Evolutionary conservation across 2,888 invertebrate species (phyloP), one percentile per base, ranked within the genome.

Genomic region (Thereva unica): DNA sequence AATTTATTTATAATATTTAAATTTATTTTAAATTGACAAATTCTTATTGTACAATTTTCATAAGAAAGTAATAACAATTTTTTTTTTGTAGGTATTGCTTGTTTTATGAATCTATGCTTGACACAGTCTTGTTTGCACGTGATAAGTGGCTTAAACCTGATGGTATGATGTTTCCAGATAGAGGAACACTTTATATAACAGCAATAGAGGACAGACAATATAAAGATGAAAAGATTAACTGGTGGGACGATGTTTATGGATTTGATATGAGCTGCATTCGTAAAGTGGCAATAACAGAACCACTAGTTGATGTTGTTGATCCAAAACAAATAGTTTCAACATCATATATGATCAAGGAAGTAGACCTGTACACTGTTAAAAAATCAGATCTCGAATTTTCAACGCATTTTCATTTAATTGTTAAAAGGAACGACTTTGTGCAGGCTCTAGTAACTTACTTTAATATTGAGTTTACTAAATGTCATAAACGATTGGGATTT

Each of bases 241-340:
- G 98, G 97, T 99, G 99, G 99, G 97, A 98, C 77, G 95, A 95
- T 82, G 99, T 99, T 2, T 99, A 99, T 76, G 99, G 99, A 57
- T 99, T 99, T 78, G 95, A 99, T 81, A 99, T 99, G 99, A 95
- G 95, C 74, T 95, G 95, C 74, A 98, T 99, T 78, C 86, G 97
- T 64, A 93, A 97, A 82, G 95, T 98, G 69, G 99, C 99, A 12
- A 96, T 99, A 72, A 93, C 93, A 44, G 99, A 99, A 82, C 99
- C 99, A 0, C 85, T 99, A 2, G 99, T 99, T 0, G 99, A 99
- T 81, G 95, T 97, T 9, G 99, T 99, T 1, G 98, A 99, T 80
- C 94, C 96, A 3, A 97, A 97, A 78, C 98, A 99, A 85, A 95
- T 99, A 67, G 97, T 98, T 50, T 94, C 98, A 4, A 96, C 95